Conservation (phyloP, 2,888 invertebrate species). For the Drosophila macrospina region DNA sequence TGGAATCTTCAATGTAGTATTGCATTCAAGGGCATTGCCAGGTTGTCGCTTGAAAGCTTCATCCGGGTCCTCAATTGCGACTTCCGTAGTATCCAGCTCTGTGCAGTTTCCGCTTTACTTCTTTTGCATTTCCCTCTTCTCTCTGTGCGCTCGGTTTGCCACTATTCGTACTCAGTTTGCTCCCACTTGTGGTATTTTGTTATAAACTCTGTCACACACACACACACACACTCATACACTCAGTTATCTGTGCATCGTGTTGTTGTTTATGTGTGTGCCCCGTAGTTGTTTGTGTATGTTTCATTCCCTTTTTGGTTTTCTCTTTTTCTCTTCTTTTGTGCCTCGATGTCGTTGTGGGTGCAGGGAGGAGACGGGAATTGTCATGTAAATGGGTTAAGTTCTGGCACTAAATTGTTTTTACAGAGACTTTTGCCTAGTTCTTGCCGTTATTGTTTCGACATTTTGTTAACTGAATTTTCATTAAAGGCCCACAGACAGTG, state of each 20-base stretch:
- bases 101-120: constrained; percentile 6
- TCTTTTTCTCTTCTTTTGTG: constrained; percentile 44
- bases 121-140: constrained; percentile 1
- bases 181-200: constrained; percentile 62
- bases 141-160: not conserved
- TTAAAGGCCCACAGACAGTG: constrained; percentile 21
- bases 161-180: constrained; percentile 27
- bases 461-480: constrained; percentile 56
- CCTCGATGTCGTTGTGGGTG: constrained; percentile 8
- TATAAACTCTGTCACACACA: constrained; percentile 25
- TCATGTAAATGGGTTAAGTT: constrained; percentile 78
- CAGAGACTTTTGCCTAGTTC: constrained; percentile 50
- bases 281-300: constrained; percentile 25
- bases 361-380: constrained; percentile 49
- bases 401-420: constrained; percentile 66
- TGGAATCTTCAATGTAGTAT: constrained; percentile 7
- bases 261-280: constrained; percentile 25
- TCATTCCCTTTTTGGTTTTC: constrained; percentile 21
- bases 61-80: constrained; percentile 56
- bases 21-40: constrained; percentile 60
- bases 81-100: constrained; percentile 9
- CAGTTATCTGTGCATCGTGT: constrained; percentile 17
- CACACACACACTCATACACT: constrained; percentile 24
- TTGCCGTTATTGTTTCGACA: constrained; percentile 45
- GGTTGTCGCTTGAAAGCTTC: constrained; percentile 48